These are phyloP conservation scores for Tyto alba DNA, from an alignment of 2,113 vertebrate genomes.

Conservation along the genomic window DNA sequence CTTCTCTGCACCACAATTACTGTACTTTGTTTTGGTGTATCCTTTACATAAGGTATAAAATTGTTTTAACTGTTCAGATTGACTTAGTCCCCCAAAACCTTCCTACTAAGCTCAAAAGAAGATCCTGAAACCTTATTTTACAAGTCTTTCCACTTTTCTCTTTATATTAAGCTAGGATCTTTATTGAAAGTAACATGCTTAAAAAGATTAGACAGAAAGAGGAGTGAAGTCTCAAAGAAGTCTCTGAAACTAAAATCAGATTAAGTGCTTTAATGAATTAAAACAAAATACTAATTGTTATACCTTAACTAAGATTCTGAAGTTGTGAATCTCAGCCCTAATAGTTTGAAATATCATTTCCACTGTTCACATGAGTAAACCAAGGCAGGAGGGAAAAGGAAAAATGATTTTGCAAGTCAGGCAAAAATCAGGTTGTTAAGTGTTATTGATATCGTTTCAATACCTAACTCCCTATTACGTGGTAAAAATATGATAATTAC, in stretches of 20 bases:
- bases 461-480: not conserved
- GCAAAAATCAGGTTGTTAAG: not conserved
- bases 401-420: not conserved
- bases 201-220: not conserved
- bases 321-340: not conserved
- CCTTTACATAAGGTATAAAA: not conserved
- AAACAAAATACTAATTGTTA: not conserved
- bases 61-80: not conserved
- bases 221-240: not conserved
- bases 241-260: not conserved
- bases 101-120: not conserved
- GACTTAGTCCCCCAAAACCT: not conserved
- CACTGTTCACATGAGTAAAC: not conserved
- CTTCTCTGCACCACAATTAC: not conserved
- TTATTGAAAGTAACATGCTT: not conserved
- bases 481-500: not conserved
- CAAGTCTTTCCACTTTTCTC: not conserved
- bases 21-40: not conserved
- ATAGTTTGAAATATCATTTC: not conserved
- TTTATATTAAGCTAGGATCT: not conserved
- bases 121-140: not conserved
- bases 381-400: not conserved
- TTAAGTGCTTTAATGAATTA: not conserved
- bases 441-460: not conserved
- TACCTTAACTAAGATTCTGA: not conserved